Conservation (phyloP, 2,797 vertebrate genomes). For the Dendrocincla tyrannina region DNA sequence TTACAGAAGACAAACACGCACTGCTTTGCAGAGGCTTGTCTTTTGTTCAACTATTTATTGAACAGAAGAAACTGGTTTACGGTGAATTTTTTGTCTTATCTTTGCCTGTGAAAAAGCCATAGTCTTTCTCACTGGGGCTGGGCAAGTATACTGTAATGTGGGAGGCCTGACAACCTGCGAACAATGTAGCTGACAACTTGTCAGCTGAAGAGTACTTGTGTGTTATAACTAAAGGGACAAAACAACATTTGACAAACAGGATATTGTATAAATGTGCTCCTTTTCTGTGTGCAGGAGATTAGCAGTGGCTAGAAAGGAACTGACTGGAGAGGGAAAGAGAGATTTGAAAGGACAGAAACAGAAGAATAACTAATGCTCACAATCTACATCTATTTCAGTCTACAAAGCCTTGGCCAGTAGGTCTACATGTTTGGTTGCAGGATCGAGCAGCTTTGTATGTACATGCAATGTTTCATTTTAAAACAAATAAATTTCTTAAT, state of each 20-base stretch:
- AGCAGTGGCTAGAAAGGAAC: not conserved
- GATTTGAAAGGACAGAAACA: not conserved
- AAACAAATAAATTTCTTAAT: not conserved
- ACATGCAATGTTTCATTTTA: not conserved
- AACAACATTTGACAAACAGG: not conserved
- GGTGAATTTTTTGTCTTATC: not conserved
- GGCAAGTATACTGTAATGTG: not conserved
- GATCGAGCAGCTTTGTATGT: not conserved
- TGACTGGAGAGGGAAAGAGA: not conserved
- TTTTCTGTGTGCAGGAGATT: not conserved
- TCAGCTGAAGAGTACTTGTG: not conserved
- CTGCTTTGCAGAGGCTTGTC: not conserved
- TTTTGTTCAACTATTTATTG: not conserved
- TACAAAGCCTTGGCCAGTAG: not conserved
- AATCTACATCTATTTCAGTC: not conserved
- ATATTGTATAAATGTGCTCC: not conserved
- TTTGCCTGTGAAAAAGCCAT: not conserved
- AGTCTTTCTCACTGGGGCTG: not conserved
- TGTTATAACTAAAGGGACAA: not conserved
- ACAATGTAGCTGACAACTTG: not conserved
- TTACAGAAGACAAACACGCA: not conserved
- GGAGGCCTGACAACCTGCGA: constrained; percentile 15
- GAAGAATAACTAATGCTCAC: not conserved
- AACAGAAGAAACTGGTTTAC: constrained; percentile 11
- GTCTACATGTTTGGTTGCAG: not conserved